Conservation (phyloP, 2,113 vertebrate species). For the Micronycteris hirsuta region DNA sequence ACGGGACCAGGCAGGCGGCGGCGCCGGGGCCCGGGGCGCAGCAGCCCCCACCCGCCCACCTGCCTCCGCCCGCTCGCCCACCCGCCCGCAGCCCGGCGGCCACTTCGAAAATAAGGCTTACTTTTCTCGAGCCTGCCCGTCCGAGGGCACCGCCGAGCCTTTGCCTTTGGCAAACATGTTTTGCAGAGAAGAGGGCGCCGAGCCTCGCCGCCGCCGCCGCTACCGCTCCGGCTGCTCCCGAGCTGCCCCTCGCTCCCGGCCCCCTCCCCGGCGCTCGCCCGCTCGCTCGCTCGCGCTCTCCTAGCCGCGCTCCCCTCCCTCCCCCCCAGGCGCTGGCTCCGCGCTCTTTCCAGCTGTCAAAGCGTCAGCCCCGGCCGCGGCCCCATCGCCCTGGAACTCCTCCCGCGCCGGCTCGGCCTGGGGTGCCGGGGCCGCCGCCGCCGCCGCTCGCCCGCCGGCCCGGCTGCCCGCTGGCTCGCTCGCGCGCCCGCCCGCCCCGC, state of each 20-base stretch:
- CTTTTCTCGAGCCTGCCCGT: conserved; percentile 96
- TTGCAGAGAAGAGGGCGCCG: conserved; percentile 69
- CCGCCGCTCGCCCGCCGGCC: conserved; percentile 36
- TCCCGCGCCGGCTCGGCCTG: conserved; percentile 73
- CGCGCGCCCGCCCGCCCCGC: conserved; percentile 49
- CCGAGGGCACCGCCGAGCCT: conserved; percentile 95
- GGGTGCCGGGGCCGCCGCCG: conserved; percentile 50
- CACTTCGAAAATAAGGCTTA: conserved; percentile 81
- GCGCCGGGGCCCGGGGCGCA: neutral
- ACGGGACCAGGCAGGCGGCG: neutral
- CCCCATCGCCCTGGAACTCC: conserved; percentile 88
- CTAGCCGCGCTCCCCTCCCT: conserved; percentile 74
- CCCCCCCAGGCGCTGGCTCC: conserved; percentile 74
- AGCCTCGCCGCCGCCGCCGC: conserved; percentile 55
- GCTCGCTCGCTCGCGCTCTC: conserved; percentile 75
- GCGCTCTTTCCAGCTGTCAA: conserved; percentile 90
- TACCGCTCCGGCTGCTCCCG: conserved; percentile 63
- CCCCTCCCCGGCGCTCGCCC: conserved; percentile 65
- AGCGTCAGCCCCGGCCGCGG: conserved; percentile 88
- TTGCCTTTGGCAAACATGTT: conserved; percentile 98
- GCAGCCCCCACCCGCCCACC: conserved; percentile 36
- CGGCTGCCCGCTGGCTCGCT: conserved; percentile 17
- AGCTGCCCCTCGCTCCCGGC: conserved; percentile 68
- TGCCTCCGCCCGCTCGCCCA: conserved; percentile 22
- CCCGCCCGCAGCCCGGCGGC: conserved; percentile 16